phyloP scores from a whole-genome alignment of 2,888 invertebrate species.

The Drosophila ustulata region DNA sequence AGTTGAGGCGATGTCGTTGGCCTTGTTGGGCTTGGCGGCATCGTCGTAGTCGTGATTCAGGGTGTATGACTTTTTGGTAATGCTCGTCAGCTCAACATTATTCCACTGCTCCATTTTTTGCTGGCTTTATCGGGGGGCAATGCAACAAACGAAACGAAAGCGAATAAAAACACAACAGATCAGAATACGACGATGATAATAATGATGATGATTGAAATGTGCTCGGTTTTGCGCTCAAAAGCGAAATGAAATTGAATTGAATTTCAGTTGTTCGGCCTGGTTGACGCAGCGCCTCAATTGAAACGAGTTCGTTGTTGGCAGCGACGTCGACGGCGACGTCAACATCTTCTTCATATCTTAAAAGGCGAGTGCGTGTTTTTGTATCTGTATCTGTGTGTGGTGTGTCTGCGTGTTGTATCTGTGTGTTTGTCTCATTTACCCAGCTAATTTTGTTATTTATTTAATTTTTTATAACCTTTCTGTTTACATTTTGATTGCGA shows the following conservation, averaged over 20 bases:
- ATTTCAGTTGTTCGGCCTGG: constrained; percentile 47
- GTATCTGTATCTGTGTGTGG: constrained; percentile 24
- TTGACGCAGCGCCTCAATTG: constrained; percentile 57
- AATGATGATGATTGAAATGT: constrained; percentile 47
- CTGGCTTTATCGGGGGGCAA: constrained; percentile 38
- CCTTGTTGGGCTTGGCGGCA: constrained; percentile 52
- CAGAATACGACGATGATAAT: constrained; percentile 44
- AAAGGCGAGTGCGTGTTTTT: constrained; percentile 7
- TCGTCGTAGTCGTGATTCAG: constrained; percentile 81
- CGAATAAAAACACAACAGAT: constrained; percentile 36
- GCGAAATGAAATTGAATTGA: constrained; percentile 72
- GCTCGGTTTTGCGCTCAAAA: constrained; percentile 54
- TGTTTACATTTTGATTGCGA: constrained; percentile 74
- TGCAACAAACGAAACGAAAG: constrained; percentile 24
- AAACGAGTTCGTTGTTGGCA: constrained; percentile 68
- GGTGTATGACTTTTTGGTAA: constrained; percentile 83
- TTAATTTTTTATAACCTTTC: constrained; percentile 61
- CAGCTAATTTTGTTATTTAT: constrained; percentile 70
- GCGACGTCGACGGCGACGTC: constrained; percentile 34
- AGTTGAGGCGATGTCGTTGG: constrained; percentile 16
- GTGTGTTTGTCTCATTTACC: constrained; percentile 47
- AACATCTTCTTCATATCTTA: constrained; percentile 68
- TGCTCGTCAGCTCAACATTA: constrained; percentile 80
- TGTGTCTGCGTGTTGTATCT: constrained; percentile 29
- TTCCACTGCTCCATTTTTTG: constrained; percentile 79